These are phyloP conservation scores for Nasonia giraulti DNA, from an alignment of 1,140 invertebrate species.

Conservation along the genomic window DNA sequence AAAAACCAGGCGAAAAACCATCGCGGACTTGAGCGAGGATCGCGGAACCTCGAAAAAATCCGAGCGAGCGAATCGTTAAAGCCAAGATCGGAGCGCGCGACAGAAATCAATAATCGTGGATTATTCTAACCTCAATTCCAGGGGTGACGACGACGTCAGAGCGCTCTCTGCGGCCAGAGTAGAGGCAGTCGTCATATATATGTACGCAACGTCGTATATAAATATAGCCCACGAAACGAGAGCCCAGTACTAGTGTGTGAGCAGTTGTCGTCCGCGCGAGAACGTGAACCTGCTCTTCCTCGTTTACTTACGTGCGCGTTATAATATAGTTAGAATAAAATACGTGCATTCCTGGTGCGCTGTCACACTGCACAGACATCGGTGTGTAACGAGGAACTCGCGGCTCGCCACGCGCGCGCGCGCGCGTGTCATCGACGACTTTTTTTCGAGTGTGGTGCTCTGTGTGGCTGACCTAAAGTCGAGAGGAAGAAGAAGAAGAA, in stretches of 20 bases:
- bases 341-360: neutral
- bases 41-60: neutral
- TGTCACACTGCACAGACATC: neutral
- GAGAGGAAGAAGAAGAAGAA: neutral
- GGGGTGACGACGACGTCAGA: neutral
- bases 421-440: slow-evolving; percentile 22
- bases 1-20: too few species aligned
- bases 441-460: neutral
- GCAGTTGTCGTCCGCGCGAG: neutral
- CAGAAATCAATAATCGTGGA: slow-evolving; percentile 26
- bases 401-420: slow-evolving; percentile 15
- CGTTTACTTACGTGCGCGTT: neutral
- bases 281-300: neutral
- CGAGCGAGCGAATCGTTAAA: neutral
- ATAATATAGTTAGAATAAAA: neutral
- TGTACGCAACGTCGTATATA: too few species aligned
- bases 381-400: neutral
- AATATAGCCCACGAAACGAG: neutral
- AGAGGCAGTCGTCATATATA: neutral
- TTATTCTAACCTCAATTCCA: slow-evolving; percentile 37
- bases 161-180: neutral
- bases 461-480: neutral
- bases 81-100: neutral
- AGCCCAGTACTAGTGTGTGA: neutral
- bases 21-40: too few species aligned